Percentiles rank a stretch among this genome's conserved stretches.
These are phyloP conservation scores for Stenotaenia linearis DNA, from an alignment of 2,888 invertebrate genomes.

Conservation along the genomic window DNA sequence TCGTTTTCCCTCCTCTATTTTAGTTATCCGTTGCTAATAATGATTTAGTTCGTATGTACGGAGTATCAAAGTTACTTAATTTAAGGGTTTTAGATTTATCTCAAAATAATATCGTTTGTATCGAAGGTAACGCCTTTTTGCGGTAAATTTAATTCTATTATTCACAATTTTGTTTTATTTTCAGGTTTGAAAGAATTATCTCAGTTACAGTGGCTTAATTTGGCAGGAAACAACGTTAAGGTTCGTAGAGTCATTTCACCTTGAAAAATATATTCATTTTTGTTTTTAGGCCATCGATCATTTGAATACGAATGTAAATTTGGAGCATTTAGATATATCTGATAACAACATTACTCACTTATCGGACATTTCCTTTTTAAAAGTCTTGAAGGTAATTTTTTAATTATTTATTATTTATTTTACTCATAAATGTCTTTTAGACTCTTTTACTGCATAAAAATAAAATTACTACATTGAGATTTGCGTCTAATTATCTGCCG, in stretches of 20 bases:
- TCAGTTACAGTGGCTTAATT: constrained; percentile 71
- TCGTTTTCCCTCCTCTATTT: constrained; percentile 42
- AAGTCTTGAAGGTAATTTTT: constrained; percentile 67
- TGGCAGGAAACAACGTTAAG: constrained; percentile 86
- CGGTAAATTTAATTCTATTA: not conserved
- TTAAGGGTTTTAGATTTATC: constrained; percentile 75
- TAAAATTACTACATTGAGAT: constrained; percentile 70
- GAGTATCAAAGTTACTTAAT: constrained; percentile 71
- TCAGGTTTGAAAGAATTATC: constrained; percentile 69
- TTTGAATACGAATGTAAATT: constrained; percentile 69
- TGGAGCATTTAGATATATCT: constrained; percentile 80
- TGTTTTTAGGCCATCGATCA: constrained; percentile 69
- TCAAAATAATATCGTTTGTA: constrained; percentile 79
- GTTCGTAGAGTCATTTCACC: constrained; percentile 45
- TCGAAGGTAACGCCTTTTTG: constrained; percentile 59
- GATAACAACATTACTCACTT: constrained; percentile 81
- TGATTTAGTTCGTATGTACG: constrained; percentile 79
- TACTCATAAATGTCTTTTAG: constrained; percentile 49
- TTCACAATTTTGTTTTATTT: constrained; percentile 27
- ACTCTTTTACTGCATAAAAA: constrained; percentile 79
- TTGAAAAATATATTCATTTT: not conserved
- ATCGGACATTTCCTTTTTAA: constrained; percentile 75
- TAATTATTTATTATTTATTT: not conserved
- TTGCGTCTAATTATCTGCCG: constrained; percentile 77
- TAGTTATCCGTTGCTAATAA: constrained; percentile 81